Evolutionary conservation across 2,113 vertebrate species (phyloP), one percentile per base, ranked within the genome.

Genomic region (Phaethornis superciliosus): DNA sequence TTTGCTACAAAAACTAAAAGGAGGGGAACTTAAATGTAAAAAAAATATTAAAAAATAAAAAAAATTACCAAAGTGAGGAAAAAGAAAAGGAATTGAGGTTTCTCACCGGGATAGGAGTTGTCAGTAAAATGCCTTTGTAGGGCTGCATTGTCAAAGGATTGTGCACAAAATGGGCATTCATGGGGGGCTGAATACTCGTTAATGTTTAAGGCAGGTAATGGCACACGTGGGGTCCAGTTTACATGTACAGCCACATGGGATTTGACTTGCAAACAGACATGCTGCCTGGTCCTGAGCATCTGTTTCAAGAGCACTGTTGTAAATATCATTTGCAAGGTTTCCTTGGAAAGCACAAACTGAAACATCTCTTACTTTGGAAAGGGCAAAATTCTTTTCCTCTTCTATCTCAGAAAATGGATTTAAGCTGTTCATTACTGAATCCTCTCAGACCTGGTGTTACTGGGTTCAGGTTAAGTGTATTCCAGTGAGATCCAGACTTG

Each of bases 301-400:
- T 80, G 70, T 59, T 80, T 80, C 17, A 5, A 67, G 85, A 94
- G 24, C 80, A 72, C 56, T 55, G 60, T 76, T 90, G 60, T 24
- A 91, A 94, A 85, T 77, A 78, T 65, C 20, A 3, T 56, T 90
- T 51, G 49, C 65, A 78, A 3, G 10, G 3, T 88, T 91, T 96
- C 88, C 68, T 80, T 96, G 88, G 85, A 93, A 88, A 93, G 89
- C 82, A 81, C 52, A 44, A 72, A 47, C 56, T 46, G 81, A 85
- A 93, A 52, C 52, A 64, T 75, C 20, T 18, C 44, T 81, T 86
- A 58, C 82, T 78, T 75, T 76, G 65, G 76, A 40, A 86, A 93
- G 80, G 85, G 76, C 54, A 5, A 13, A 78, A 55, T 80, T 89
- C 30, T 87, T 78, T 83, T 76, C 40, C 49, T 93, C 82, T 30